Percentiles rank a stretch among this genome's conserved stretches.
Evolutionary conservation across 2,888 invertebrate genomes (phyloP).

Genomic region (Nomada hirtipes): DNA sequence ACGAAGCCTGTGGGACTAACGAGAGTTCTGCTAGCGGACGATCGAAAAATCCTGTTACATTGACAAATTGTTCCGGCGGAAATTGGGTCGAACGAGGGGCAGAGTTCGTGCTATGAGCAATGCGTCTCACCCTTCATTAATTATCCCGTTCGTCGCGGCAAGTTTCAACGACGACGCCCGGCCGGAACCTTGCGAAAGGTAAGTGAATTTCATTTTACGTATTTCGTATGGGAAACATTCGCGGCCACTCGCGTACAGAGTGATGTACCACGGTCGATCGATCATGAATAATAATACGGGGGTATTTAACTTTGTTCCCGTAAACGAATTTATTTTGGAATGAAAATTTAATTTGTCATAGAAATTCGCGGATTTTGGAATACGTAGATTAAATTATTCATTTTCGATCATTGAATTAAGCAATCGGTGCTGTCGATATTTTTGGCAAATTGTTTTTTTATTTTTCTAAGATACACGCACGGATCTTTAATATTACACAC

Average conservation of each 20-base stretch:
- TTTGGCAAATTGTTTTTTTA: too few species aligned
- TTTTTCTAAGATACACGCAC: too few species aligned
- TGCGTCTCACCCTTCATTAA: constrained; percentile 69
- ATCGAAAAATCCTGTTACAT: constrained; percentile 62
- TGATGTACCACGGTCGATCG: not conserved
- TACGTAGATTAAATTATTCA: too few species aligned
- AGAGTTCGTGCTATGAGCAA: constrained; percentile 61
- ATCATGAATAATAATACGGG: not conserved
- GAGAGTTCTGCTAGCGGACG: constrained; percentile 14
- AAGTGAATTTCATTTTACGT: constrained; percentile 66
- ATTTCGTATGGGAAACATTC: constrained; percentile 42
- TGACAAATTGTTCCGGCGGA: constrained; percentile 65
- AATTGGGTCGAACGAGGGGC: constrained; percentile 61
- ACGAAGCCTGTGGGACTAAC: constrained; percentile 34
- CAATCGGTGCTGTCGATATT: too few species aligned
- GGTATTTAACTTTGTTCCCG: too few species aligned
- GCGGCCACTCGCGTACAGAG: not conserved
- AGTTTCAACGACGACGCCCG: constrained; percentile 53
- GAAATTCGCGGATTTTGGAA: not conserved
- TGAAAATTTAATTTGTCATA: not conserved
- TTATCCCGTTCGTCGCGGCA: constrained; percentile 58
- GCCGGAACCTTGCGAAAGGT: constrained; percentile 56
- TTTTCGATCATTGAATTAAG: too few species aligned
- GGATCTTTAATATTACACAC: too few species aligned
- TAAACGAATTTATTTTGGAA: not conserved